phyloP scores from a whole-genome alignment of 2,113 vertebrate species.

The Poeciliopsis retropinna region DNA sequence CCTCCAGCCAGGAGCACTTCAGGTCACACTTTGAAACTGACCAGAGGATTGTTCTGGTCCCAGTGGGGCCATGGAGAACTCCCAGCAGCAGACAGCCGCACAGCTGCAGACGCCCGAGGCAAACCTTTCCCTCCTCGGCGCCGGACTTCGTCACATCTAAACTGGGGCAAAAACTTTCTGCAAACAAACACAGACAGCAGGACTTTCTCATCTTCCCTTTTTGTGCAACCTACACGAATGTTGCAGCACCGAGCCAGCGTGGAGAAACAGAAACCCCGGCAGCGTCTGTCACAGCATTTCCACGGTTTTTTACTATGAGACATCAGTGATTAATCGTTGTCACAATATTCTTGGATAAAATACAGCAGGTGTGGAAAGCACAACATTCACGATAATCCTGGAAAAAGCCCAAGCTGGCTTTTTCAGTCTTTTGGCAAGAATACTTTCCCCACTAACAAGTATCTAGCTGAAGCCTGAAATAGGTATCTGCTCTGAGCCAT shows the following conservation, averaged over 20 bases:
- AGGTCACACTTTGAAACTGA: constrained; percentile 65
- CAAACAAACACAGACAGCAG: constrained; percentile 64
- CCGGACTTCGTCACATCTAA: constrained; percentile 63
- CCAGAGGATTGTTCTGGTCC: constrained; percentile 69
- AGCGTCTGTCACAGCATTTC: not conserved
- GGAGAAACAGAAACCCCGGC: not conserved
- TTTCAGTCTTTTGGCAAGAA: not conserved
- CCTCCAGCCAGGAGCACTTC: constrained; percentile 25
- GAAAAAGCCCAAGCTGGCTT: not conserved
- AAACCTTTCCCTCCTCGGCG: constrained; percentile 67
- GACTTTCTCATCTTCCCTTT: constrained; percentile 31
- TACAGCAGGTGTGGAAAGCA: not conserved
- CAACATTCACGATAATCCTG: not conserved
- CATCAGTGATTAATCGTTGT: not conserved
- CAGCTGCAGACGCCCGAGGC: constrained; percentile 75
- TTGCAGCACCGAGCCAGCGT: not conserved
- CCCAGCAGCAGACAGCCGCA: constrained; percentile 71
- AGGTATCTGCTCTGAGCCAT: not conserved
- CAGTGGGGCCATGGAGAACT: constrained; percentile 53
- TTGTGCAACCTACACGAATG: not conserved
- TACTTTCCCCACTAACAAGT: not conserved
- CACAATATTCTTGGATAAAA: not conserved
- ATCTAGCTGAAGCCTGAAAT: not conserved
- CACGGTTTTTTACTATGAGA: not conserved
- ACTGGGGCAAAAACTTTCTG: constrained; percentile 72